These are phyloP conservation scores for Drosophila albomicans DNA, from an alignment of 1,140 invertebrate species.

Conservation along the genomic window DNA sequence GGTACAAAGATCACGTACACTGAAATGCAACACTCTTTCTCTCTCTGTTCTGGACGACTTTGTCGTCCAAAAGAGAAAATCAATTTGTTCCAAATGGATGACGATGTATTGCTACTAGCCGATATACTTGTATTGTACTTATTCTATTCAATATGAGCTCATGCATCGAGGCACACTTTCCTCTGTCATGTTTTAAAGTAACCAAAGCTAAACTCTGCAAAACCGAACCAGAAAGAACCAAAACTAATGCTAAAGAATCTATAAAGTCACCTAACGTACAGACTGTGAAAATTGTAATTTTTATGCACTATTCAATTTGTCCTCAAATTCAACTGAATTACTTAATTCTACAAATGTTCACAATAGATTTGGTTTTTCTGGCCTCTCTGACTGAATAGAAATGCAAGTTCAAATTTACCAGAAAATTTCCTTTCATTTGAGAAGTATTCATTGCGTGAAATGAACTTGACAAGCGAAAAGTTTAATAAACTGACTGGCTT, in stretches of 20 bases:
- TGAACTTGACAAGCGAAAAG: neutral
- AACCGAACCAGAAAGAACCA: conserved; percentile 30
- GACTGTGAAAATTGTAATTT: conserved; percentile 75
- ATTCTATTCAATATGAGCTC: conserved; percentile 3
- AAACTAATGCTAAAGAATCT: conserved; percentile 25
- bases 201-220: conserved; percentile 60
- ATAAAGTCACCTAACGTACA: conserved; percentile 17
- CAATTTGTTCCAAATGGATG: conserved; percentile 74
- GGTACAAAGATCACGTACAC: conserved; percentile 56
- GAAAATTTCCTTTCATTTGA: neutral
- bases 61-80: conserved; percentile 62
- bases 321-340: conserved; percentile 6
- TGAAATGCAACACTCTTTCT: conserved; percentile 19
- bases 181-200: conserved; percentile 25
- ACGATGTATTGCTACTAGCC: conserved; percentile 44
- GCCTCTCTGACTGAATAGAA: neutral
- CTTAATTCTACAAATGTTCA: conserved; percentile 4
- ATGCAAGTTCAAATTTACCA: neutral
- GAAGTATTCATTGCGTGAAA: neutral
- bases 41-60: conserved; percentile 54
- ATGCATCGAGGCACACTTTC: conserved; percentile 5
- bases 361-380: neutral
- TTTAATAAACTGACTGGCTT: neutral
- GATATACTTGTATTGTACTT: conserved; percentile 26
- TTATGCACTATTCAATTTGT: conserved; percentile 39